Evolutionary conservation across 2,888 invertebrate species (phyloP), one percentile per base, ranked within the genome.

Genomic region (Sisyra nigra): DNA sequence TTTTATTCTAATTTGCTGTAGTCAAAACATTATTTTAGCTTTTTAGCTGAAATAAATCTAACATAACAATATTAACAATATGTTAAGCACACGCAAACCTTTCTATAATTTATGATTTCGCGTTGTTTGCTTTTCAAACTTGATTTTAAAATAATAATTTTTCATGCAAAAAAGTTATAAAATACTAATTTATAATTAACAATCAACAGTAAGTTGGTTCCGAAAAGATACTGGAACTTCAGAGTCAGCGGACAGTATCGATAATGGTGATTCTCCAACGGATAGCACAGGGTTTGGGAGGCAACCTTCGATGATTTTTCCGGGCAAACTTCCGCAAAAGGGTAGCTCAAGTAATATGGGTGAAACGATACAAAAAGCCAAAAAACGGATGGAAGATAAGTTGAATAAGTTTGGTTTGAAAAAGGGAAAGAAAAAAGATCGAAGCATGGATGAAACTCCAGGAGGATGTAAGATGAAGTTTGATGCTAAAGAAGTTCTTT

Each of bases 341-440:
- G 52, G 51, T 41, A 50, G 52, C 38, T 48, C 53, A 11, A 56
- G 60, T 38, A 73, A 74, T 45, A 74, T 81, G 15, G 71, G 76
- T 11, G 68, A 75, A 50, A 81, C 80, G 33, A 63, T 84, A 29
- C 76, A 79, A 58, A 85, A 85, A 56, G 91, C 91, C 2, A 78
- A 86, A 55, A 78, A 88, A 51, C 69, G 89, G 52, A 84, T 94
- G 54, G 93, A 94, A 65, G 86, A 91, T 55, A 80, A 92, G 51
- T 69, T 94, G 45, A 87, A 76, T 55, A 78, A 82, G 60, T 80
- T 87, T 52, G 85, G 86, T 7, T 69, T 87, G 41, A 87, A 87
- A 58, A 82, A 82, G 57, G 80, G 80, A 11, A 92, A 91, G 59
- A 89, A 86, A 59, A 85, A 89, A 62, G 80, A 86, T 58, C 84